A percentile compares a stretch with the other conserved stretches of the same genome.
phyloP scores from a whole-genome alignment of 2,797 vertebrate species.

The Hippopotamyrus pictus region DNA sequence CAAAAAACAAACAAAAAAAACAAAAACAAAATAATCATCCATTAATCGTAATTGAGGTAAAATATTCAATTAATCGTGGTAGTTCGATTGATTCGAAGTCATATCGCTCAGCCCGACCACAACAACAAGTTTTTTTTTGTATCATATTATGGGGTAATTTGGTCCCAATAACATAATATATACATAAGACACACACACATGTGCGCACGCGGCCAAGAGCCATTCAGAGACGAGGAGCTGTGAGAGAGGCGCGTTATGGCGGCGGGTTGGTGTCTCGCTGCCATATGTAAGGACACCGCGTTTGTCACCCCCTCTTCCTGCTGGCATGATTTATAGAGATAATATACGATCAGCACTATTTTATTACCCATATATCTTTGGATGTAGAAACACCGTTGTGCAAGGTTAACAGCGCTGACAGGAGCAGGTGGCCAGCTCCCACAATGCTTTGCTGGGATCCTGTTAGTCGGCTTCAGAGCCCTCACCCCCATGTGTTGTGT shows the following conservation, averaged over 20 bases:
- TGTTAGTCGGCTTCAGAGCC: conserved; percentile 38
- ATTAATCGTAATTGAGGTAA: background rate
- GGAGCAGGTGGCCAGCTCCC: conserved; percentile 31
- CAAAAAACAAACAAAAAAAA: too few relatives aligned
- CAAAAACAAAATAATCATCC: background rate
- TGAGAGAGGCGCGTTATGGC: conserved; percentile 48
- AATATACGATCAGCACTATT: conserved; percentile 78
- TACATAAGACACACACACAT: background rate
- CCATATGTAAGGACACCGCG: conserved; percentile 75
- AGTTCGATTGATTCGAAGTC: background rate
- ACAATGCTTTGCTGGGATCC: conserved; percentile 10
- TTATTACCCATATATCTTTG: conserved; percentile 53
- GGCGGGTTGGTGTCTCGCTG: conserved; percentile 53
- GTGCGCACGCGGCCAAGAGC: background rate
- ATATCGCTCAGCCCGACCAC: background rate
- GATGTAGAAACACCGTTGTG: conserved; percentile 52
- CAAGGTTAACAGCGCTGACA: conserved; percentile 31
- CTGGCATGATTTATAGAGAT: conserved; percentile 83
- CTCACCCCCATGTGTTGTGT: background rate
- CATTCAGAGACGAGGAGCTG: conserved; percentile 29
- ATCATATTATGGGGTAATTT: background rate
- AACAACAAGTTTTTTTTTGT: background rate
- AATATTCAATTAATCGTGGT: background rate
- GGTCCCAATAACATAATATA: background rate
- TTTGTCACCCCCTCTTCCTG: conserved; percentile 70